These are phyloP conservation scores for Lutraria rhynchaena DNA, from an alignment of 1,140 invertebrate genomes.

Conservation along the genomic window DNA sequence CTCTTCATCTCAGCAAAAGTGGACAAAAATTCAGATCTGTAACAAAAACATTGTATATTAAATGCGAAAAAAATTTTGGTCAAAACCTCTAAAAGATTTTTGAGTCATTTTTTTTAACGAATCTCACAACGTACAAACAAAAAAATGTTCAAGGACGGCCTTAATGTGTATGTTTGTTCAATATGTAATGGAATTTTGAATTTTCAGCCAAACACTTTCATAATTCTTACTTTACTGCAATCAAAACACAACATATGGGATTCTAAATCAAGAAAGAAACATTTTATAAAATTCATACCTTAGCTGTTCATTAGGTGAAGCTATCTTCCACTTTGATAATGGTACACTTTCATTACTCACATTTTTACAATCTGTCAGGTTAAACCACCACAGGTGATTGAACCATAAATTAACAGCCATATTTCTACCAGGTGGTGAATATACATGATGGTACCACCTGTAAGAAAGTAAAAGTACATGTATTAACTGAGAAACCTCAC, in stretches of 20 bases:
- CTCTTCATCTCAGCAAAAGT: neutral
- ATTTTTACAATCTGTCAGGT: constrained; percentile 62
- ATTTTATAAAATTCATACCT: constrained; percentile 49
- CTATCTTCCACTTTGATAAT: constrained; percentile 58
- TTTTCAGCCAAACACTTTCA: neutral
- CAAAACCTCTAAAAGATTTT: neutral
- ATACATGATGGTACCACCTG: constrained; percentile 81
- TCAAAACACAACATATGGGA: neutral
- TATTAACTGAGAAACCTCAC: neutral
- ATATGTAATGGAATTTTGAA: no score
- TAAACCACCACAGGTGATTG: constrained; percentile 70
- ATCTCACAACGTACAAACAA: neutral
- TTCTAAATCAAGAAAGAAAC: neutral
- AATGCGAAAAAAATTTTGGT: neutral
- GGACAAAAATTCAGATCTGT: constrained; percentile 35
- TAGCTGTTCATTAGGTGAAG: constrained; percentile 62
- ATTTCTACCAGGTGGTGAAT: constrained; percentile 75
- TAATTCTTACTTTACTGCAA: neutral
- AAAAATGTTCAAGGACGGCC: neutral
- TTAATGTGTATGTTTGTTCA: neutral
- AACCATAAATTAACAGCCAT: constrained; percentile 81
- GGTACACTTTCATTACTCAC: constrained; percentile 19
- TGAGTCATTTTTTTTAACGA: neutral
- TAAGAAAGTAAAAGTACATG: constrained; percentile 22
- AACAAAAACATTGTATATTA: neutral